phyloP scores from a whole-genome alignment of 2,888 invertebrate species.

The Prosopocoilus inquinatus region DNA sequence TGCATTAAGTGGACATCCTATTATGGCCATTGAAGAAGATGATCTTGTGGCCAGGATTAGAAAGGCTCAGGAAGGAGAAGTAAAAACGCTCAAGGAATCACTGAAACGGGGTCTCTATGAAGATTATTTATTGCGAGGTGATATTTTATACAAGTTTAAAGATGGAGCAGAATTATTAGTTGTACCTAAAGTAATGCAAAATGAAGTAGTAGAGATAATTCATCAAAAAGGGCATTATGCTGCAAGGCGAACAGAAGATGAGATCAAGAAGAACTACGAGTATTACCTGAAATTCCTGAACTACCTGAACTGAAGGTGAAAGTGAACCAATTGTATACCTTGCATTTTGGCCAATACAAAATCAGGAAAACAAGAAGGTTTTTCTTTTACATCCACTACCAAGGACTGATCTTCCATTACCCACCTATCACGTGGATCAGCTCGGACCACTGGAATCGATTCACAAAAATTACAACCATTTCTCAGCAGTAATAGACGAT shows the following conservation, averaged over 20 bases:
- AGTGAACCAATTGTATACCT: constrained; percentile 25
- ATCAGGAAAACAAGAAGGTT: constrained; percentile 24
- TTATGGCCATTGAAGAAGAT: constrained; percentile 6
- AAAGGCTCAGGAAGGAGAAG: neutral
- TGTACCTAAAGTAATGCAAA: constrained; percentile 23
- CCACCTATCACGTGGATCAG: constrained; percentile 34
- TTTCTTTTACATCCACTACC: constrained; percentile 28
- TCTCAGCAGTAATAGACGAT: constrained; percentile 30
- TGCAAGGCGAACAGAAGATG: constrained; percentile 25
- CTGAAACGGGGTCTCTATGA: constrained; percentile 24
- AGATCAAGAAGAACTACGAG: constrained; percentile 17
- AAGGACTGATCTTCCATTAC: constrained; percentile 27
- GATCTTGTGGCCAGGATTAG: neutral
- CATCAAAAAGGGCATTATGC: constrained; percentile 26
- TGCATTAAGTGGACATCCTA: constrained; percentile 32
- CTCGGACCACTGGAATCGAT: constrained; percentile 31
- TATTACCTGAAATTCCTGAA: too few relatives aligned
- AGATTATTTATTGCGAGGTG: constrained; percentile 25
- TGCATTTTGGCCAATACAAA: constrained; percentile 31
- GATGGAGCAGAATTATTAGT: constrained; percentile 21
- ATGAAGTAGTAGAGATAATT: constrained; percentile 17
- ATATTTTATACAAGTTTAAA: constrained; percentile 30
- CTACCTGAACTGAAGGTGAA: constrained; percentile 27
- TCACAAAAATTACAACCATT: constrained; percentile 28
- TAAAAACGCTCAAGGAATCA: constrained; percentile 27